A percentile compares a stretch with the other conserved stretches of the same genome.
phyloP scores from a whole-genome alignment of 2,113 vertebrate genomes.

The Chlorodrepanis virens region DNA sequence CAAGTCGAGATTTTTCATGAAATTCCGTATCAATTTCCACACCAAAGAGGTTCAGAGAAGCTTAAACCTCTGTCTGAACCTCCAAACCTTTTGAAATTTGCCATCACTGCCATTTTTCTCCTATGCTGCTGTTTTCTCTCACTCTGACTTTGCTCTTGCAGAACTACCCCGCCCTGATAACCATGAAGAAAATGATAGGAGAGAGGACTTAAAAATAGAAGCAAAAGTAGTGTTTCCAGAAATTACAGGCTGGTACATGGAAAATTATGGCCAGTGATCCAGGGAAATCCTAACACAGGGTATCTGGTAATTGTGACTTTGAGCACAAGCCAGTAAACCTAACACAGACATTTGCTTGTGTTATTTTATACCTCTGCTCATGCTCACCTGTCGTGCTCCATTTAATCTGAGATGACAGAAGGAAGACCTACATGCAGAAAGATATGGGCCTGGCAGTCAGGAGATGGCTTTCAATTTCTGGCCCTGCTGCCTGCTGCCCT shows the following conservation, averaged over 20 bases:
- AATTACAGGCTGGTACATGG: not conserved
- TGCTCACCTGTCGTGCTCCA: fast-evolving
- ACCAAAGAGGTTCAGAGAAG: slow-evolving; percentile 37
- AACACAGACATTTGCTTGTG: not conserved
- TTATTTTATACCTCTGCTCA: not conserved
- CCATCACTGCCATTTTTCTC: not conserved
- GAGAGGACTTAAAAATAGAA: not conserved
- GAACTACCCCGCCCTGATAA: not conserved
- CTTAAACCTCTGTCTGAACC: not conserved
- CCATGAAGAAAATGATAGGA: slow-evolving; percentile 33
- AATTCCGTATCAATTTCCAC: not conserved
- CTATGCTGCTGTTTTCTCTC: not conserved
- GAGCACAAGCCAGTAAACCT: not conserved
- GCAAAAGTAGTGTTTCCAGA: slow-evolving; percentile 26
- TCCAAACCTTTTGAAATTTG: slow-evolving; percentile 42
- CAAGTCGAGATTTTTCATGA: not conserved
- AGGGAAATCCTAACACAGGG: not conserved
- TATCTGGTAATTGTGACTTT: not conserved
- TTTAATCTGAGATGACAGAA: not conserved
- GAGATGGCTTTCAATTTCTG: not conserved
- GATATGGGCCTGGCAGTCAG: not conserved
- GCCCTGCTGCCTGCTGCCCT: not conserved
- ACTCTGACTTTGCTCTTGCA: not conserved
- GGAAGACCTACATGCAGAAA: not conserved
- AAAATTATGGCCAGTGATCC: not conserved